These are phyloP conservation scores for Pelecanoides urinatrix DNA, from an alignment of 2,113 vertebrate species.

Conservation along the genomic window DNA sequence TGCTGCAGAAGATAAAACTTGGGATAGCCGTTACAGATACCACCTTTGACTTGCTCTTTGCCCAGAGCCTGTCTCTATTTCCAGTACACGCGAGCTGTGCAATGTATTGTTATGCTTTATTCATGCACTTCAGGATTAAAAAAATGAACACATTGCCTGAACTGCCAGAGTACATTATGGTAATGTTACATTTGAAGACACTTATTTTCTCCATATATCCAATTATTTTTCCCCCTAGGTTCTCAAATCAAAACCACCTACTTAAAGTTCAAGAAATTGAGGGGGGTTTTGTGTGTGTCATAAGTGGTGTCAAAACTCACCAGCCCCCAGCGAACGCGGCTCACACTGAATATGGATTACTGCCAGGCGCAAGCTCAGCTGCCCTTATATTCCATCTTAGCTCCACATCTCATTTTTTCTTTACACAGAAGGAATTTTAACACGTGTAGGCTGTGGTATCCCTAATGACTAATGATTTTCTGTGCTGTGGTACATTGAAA, in stretches of 20 bases:
- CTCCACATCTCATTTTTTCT: neutral
- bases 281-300: neutral
- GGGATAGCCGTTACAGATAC: neutral
- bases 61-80: neutral
- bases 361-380: neutral
- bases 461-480: neutral
- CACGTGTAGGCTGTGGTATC: rapidly evolving
- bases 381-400: neutral
- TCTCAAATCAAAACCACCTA: neutral
- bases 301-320: neutral
- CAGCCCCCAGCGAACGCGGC: rapidly evolving
- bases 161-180: neutral
- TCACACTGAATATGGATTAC: neutral
- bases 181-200: neutral
- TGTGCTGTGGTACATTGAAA: rapidly evolving
- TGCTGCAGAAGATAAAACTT: neutral
- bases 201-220: neutral
- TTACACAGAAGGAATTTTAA: rapidly evolving
- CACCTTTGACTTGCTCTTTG: neutral
- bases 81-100: rapidly evolving
- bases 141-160: neutral
- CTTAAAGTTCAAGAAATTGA: neutral
- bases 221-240: conserved; percentile 11
- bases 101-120: neutral
- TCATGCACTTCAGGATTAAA: neutral